These are phyloP conservation scores for Scaptomyza graminum DNA, from an alignment of 1,140 invertebrate species.

Conservation along the genomic window DNA sequence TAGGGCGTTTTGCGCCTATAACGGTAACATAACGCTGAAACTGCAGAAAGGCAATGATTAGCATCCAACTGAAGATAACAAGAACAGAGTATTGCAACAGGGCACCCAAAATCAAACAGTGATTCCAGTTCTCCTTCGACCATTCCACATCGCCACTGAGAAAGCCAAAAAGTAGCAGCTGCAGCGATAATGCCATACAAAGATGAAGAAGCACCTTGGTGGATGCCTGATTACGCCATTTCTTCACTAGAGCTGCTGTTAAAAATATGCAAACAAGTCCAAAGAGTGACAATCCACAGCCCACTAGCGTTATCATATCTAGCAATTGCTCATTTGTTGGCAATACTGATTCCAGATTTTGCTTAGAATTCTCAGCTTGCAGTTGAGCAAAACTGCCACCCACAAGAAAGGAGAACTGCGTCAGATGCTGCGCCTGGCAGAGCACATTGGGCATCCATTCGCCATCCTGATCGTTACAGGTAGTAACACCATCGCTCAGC, in stretches of 20 bases:
- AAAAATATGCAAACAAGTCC: conserved; percentile 86
- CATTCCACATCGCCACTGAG: conserved; percentile 34
- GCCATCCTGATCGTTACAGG: neutral
- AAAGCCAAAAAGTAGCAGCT: conserved; percentile 85
- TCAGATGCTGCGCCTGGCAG: conserved; percentile 86
- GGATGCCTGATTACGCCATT: conserved; percentile 86
- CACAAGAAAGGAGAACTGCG: conserved; percentile 86
- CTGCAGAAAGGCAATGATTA: conserved; percentile 87
- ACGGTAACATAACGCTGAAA: conserved; percentile 87
- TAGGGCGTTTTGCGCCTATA: conserved; percentile 85
- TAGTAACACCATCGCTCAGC: conserved; percentile 60
- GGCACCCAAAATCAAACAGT: conserved; percentile 85
- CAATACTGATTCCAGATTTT: conserved; percentile 80
- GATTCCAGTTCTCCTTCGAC: conserved; percentile 36
- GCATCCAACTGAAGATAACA: conserved; percentile 88
- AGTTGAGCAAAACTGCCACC: conserved; percentile 59
- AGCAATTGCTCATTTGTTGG: conserved; percentile 83
- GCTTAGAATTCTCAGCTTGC: too few relatives aligned
- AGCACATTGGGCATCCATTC: conserved; percentile 48
- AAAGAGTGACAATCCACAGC: conserved; percentile 85
- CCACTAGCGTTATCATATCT: conserved; percentile 85
- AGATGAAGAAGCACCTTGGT: conserved; percentile 87
- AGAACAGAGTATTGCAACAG: conserved; percentile 87
- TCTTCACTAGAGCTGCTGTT: conserved; percentile 86
- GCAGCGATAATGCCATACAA: conserved; percentile 85